Evolutionary conservation across 2,113 vertebrate species (phyloP), one percentile per base, ranked within the genome.

Genomic region (Myotis lucifugus): DNA sequence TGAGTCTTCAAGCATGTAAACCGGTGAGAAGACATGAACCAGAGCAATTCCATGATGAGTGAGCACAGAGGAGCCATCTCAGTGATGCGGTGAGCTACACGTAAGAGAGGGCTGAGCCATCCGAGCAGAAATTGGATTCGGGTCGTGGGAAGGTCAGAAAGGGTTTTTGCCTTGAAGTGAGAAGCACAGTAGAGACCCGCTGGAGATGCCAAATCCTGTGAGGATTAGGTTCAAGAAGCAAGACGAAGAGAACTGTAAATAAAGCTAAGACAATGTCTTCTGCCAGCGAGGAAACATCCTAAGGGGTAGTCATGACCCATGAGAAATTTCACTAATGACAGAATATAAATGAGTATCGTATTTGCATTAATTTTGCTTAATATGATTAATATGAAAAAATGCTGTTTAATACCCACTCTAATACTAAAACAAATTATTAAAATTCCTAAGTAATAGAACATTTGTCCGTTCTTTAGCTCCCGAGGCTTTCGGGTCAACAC

Each of bases 301-400:
- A 72, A 89, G 66, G 79, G 50, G 56, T 34, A 52, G 14, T 78
- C 73, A 86, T 85, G 84, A 54, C 23, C 74, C 78, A 85, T 69
- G 32, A 85, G 70, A 93, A 8, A 73, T 52, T 91, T 93, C 48
- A 92, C 82, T 87, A 79, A 48, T 59, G 29, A 85, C 42, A 85
- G 64, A 87, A 93, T 56, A 92, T 94, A 87, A 86, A 95, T 95
- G 23, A 64, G 12, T 54, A 46, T 83, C 52, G 34, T 59, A 89
- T 94, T 94, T 93, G 93, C 84, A 94, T 69, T 96, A 85, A 93
- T 93, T 94, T 93, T 95, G 7, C 29, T 91, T 85, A 92, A 61
- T 87, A 50, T 91, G 73, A 93, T 93, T 94, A 92, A 92, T 88
- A 96, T 85, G 82, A 86, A 50, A 64, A 90, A 96, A 92, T 88